phyloP scores from a whole-genome alignment of 2,888 invertebrate genomes.

The Operophtera brumata region DNA sequence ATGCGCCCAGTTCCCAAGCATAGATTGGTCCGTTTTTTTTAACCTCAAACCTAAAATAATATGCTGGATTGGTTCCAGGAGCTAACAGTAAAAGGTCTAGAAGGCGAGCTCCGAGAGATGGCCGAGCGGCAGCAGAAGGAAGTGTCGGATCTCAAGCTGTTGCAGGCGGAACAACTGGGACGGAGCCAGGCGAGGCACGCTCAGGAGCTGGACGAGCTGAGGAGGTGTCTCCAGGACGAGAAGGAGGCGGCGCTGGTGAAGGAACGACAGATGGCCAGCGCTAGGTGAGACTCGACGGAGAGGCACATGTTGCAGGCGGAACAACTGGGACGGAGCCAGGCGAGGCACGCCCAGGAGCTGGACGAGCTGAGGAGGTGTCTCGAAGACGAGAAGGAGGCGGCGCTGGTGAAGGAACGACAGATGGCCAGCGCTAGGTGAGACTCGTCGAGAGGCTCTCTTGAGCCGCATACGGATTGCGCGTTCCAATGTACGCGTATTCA shows the following conservation, averaged over 20 bases:
- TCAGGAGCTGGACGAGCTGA: conserved; percentile 70
- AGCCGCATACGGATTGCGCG: too few species aligned
- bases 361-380: conserved; percentile 80
- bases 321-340: conserved; percentile 61
- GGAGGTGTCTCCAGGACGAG: conserved; percentile 77
- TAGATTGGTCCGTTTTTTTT: too few species aligned
- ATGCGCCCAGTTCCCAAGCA: too few species aligned
- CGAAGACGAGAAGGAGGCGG: conserved; percentile 67
- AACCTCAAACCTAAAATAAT: too few species aligned
- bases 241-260: conserved; percentile 66
- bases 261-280: conserved; percentile 69
- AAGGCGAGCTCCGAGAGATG: conserved; percentile 90
- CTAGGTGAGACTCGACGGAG: conserved; percentile 50
- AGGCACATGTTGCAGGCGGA: conserved; percentile 72
- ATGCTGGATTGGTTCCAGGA: conserved; percentile 70
- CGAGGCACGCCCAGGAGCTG: conserved; percentile 65
- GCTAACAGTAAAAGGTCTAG: conserved; percentile 92
- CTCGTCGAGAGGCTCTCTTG: too few species aligned
- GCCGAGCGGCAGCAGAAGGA: conserved; percentile 85
- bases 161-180: conserved; percentile 65
- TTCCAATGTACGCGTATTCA: too few species aligned
- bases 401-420: conserved; percentile 69
- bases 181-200: conserved; percentile 66
- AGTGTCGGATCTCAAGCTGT: conserved; percentile 76
- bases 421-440: conserved; percentile 65